Evolutionary conservation across 2,113 vertebrate species (phyloP).

Genomic region (Australoheros scitulus): DNA sequence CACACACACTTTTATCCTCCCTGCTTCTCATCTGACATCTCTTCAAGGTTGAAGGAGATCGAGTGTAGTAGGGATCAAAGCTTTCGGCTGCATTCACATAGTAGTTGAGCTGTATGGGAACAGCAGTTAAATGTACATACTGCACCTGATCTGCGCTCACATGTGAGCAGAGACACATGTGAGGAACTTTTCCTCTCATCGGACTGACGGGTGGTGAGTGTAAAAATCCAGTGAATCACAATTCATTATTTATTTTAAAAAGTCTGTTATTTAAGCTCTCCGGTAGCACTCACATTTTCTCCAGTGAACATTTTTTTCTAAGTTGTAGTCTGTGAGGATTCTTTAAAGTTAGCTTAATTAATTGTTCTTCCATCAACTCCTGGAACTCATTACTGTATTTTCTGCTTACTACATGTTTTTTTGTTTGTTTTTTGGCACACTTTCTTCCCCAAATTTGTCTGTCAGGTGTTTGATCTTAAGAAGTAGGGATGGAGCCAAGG

Average conservation of each 20-base stretch:
- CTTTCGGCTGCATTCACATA: constrained; percentile 9
- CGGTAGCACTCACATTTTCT: not conserved
- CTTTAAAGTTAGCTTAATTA: not conserved
- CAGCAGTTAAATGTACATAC: not conserved
- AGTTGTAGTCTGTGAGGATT: not conserved
- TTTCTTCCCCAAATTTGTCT: not conserved
- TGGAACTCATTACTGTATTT: not conserved
- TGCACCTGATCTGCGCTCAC: not conserved
- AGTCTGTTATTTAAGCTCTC: not conserved
- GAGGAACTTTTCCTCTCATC: not conserved
- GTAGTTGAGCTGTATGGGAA: not conserved
- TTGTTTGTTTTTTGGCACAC: not conserved
- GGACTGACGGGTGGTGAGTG: not conserved
- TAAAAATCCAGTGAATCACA: not conserved
- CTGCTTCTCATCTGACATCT: constrained; percentile 6
- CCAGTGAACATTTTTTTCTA: not conserved
- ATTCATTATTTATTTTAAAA: not conserved
- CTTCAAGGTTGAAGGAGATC: constrained; percentile 39
- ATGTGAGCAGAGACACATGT: not conserved
- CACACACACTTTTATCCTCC: constrained; percentile 7
- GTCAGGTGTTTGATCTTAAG: not conserved
- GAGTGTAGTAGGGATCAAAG: constrained; percentile 37
- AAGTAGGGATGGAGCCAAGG: not conserved
- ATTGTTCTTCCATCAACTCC: not conserved
- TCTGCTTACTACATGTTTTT: not conserved